These are phyloP conservation scores for Sebastolobus alascanus DNA, from an alignment of 2,797 vertebrate species.

Conservation along the genomic window DNA sequence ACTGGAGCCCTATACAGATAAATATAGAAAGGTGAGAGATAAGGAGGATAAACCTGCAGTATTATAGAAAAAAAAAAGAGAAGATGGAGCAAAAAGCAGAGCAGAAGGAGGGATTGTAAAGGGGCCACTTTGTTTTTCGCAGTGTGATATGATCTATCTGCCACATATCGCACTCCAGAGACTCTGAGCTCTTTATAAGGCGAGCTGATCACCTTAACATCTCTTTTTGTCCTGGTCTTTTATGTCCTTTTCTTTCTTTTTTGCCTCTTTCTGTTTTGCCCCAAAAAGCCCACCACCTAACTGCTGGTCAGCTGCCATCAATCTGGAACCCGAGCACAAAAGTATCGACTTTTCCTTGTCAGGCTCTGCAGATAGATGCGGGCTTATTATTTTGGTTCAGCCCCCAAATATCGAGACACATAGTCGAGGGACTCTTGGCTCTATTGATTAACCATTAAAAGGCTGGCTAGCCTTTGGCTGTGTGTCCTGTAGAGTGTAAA, in stretches of 20 bases:
- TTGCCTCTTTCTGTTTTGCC: conserved; percentile 35
- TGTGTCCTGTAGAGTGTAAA: conserved; percentile 55
- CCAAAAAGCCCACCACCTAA: conserved; percentile 44
- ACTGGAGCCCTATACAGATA: conserved; percentile 49
- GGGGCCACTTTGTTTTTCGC: conserved; percentile 51
- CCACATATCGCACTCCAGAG: conserved; percentile 63
- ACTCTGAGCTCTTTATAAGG: conserved; percentile 62
- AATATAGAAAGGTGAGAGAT: conserved; percentile 60
- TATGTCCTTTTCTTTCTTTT: conserved; percentile 34
- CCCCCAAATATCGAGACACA: conserved; percentile 70
- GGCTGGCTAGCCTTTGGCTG: conserved; percentile 64
- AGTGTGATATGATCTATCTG: conserved; percentile 67
- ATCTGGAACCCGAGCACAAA: conserved; percentile 66
- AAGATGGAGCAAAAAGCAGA: conserved; percentile 34
- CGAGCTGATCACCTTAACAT: conserved; percentile 43
- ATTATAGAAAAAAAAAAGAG: conserved; percentile 27
- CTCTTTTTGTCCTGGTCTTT: conserved; percentile 32
- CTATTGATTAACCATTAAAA: conserved; percentile 85
- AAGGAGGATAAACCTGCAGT: conserved; percentile 62
- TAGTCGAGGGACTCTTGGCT: conserved; percentile 62
- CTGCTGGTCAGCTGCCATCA: conserved; percentile 68
- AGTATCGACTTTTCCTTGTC: conserved; percentile 72
- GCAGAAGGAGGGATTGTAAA: conserved; percentile 38
- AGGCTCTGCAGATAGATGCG: conserved; percentile 68
- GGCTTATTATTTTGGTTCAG: conserved; percentile 71